Base-by-base conservation (phyloP, 1,140 invertebrate genomes). In the Lanistes nyassanus region DNA sequence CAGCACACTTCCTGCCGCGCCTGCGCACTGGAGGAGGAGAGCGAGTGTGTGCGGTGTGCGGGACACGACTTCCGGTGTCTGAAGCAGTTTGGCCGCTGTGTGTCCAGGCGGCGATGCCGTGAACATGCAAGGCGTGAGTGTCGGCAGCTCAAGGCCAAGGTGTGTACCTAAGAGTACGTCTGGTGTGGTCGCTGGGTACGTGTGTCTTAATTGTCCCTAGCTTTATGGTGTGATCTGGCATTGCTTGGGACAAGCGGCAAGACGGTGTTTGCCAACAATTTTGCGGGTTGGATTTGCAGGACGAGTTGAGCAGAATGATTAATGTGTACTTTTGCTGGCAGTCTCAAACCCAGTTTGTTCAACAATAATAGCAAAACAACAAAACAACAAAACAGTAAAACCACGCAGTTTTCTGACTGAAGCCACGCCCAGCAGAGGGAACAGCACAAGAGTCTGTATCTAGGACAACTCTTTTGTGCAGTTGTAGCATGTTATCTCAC, bases 1-100 rank as follows among this genome's bases (percentile, higher is more conserved):
- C 88, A 89, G 74, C 87, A 89, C 71, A 89, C 88, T 21, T 89
- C 87, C 6, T 89, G 88, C 74, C 74, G 79, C 36, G 86, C 87
- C 0, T 89, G 88, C 71, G 76, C 76, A 21, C 84, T 83, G 74
- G 77, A 82, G 19, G 56, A 79, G 2, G 79, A 81, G 19, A 69
- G 79, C 26, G 71, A 78, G 16, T 89, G 88, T 76, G 75, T 78
- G 21, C 80, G 80, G 36, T 89, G 88, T 60, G 21, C 51, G 7
- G 65, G 79, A 62, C 82, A 86, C 75, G 87, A 89, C 76, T 85
- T 89, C 82, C 56, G 70, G 31, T 89, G 87, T 71, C 77, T 89
- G 68, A 79, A 82, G 65, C 81, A 83, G 36, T 89, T 84, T 64
- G 88, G 83, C 58, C 82, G 82, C 64, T 89, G 88, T 70, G 81